Evolutionary conservation across 1,140 invertebrate genomes (phyloP).

Genomic region (Dendrolimus kikuchii): DNA sequence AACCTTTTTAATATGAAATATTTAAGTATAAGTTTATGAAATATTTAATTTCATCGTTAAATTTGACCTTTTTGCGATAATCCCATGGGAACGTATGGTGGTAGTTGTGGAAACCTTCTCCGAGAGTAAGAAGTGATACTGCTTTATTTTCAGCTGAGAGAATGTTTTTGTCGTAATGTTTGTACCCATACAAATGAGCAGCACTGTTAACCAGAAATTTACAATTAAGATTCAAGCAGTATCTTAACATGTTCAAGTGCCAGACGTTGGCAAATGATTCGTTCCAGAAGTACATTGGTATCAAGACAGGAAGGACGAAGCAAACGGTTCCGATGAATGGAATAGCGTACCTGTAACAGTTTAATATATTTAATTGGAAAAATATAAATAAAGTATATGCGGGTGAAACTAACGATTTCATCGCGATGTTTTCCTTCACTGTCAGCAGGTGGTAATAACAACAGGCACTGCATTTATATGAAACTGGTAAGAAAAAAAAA

Average conservation of each 20-base stretch:
- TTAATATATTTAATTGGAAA: slow-evolving; percentile 3
- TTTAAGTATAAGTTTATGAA: too few species aligned
- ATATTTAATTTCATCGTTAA: slow-evolving; percentile 78
- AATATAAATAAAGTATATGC: too few species aligned
- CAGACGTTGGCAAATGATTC: slow-evolving; percentile 84
- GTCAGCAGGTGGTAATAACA: too few species aligned
- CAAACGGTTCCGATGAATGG: slow-evolving; percentile 63
- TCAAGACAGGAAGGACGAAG: slow-evolving; percentile 86
- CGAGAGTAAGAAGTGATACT: slow-evolving; percentile 10
- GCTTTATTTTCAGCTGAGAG: slow-evolving; percentile 14
- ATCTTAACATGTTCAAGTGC: slow-evolving; percentile 84
- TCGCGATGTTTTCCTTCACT: too few species aligned
- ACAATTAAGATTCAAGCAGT: slow-evolving; percentile 76
- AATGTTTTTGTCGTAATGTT: slow-evolving; percentile 77
- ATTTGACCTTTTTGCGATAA: slow-evolving; percentile 78
- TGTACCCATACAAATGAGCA: slow-evolving; percentile 76
- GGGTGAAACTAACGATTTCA: too few species aligned
- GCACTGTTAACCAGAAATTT: slow-evolving; percentile 85
- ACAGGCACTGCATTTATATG: too few species aligned
- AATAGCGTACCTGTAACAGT: slow-evolving; percentile 19
- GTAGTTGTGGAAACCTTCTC: slow-evolving; percentile 90
- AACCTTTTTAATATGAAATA: too few species aligned
- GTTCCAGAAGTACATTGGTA: slow-evolving; percentile 87
- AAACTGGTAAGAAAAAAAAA: too few species aligned
- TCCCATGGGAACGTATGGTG: slow-evolving; percentile 93